These are phyloP conservation scores for Lepeophtheirus salmonis DNA, from an alignment of 1,140 invertebrate species.

Conservation along the genomic window DNA sequence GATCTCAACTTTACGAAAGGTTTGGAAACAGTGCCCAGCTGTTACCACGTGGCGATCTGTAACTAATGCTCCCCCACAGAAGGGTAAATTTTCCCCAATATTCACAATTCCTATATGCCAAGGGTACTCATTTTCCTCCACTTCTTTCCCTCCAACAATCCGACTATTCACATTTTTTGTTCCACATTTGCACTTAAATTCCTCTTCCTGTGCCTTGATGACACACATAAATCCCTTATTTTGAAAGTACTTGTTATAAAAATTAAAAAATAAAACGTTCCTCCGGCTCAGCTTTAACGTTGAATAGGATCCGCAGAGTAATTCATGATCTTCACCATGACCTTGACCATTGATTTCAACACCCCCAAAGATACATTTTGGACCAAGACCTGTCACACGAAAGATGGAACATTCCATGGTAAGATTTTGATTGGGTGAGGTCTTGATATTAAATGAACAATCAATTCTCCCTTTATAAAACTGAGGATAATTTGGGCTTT, in stretches of 20 bases:
- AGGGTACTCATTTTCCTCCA: slow-evolving; percentile 21
- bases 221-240: background rate
- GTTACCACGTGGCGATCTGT: slow-evolving; percentile 50
- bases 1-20: slow-evolving; percentile 19
- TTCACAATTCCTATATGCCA: slow-evolving; percentile 20
- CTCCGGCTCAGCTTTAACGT: background rate
- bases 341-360: background rate
- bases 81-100: slow-evolving; percentile 4
- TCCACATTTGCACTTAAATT: background rate
- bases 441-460: background rate
- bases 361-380: background rate
- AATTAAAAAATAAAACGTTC: background rate
- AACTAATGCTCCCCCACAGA: slow-evolving; percentile 61
- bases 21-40: slow-evolving; percentile 54
- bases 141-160: slow-evolving; percentile 20
- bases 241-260: background rate
- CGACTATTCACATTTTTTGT: background rate
- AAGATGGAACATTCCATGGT: background rate
- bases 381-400: background rate
- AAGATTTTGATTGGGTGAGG: background rate
- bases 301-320: background rate
- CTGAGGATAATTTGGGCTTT: background rate
- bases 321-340: background rate
- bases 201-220: background rate
- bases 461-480: background rate